Evolutionary conservation across 2,113 vertebrate genomes (phyloP).

Genomic region (Hypomesus transpacificus): DNA sequence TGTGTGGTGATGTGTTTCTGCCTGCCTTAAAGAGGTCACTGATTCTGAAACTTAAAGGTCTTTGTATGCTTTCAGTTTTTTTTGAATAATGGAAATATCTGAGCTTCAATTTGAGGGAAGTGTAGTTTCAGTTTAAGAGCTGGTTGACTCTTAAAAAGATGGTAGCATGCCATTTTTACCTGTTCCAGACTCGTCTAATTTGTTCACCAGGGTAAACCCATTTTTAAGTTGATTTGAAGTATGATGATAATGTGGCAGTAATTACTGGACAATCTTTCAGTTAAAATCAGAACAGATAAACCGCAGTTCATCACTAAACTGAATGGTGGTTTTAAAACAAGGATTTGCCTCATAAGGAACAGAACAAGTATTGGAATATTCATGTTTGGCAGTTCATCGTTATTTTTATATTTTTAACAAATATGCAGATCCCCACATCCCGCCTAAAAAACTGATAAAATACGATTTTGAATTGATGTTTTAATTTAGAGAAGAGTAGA

Average conservation of each 20-base stretch:
- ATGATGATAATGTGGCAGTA: neutral
- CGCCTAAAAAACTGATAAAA: too few relatives aligned
- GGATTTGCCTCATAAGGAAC: neutral
- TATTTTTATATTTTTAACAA: neutral
- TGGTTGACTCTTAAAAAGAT: neutral
- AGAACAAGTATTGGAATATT: neutral
- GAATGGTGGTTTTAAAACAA: neutral
- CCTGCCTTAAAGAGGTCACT: conserved; percentile 12
- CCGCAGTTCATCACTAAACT: neutral
- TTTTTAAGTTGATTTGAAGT: neutral
- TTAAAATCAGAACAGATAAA: neutral
- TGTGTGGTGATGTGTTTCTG: conserved; percentile 22
- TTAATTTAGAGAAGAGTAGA: too few relatives aligned
- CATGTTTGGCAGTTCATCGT: neutral
- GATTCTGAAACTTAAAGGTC: conserved; percentile 1
- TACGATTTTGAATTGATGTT: too few relatives aligned
- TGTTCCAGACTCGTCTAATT: conserved; percentile 1
- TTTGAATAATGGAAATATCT: neutral
- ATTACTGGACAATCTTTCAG: neutral
- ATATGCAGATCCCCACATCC: neutral
- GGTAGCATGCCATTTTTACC: neutral
- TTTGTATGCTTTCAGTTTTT: conserved; percentile 17
- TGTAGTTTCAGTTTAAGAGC: too few relatives aligned
- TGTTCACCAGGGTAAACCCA: neutral
- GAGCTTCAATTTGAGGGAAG: too few relatives aligned